Evolutionary conservation across 2,888 invertebrate genomes (phyloP), one percentile per base, ranked within the genome.

Genomic region (Girardia tigrina): DNA sequence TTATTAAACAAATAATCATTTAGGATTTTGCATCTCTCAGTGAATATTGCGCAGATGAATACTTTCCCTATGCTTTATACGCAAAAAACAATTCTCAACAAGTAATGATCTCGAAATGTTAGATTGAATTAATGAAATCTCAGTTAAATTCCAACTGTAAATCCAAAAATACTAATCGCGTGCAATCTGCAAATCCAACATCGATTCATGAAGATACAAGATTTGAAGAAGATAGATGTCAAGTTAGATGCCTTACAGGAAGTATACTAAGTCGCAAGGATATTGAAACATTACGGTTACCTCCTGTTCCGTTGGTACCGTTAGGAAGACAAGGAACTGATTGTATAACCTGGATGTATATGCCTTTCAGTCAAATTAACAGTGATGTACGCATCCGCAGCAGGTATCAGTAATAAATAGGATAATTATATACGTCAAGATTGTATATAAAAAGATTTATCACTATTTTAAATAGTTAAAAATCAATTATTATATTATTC

Each of bases 331-430:
- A 83, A 75, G 82, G 82, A 27, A 81, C 81, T 0, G 80, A 80
- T 77, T 81, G 81, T 77, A 76, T 78, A 2, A 78, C 78, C 12
- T 83, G 83, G 83, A 74, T 81, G 36, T 78, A 80, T 29, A 82
- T 83, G 82, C 82, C 82, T 0, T 76, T 82, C n/a, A 78, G 78
- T 26, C 81, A 83, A 75, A 83, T 83, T 42, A 82, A 83, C 77
- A 82, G 82, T 76, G 79, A 81, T 16, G 80, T 81, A 1, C 76
- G 82, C 36, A 75, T 78, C 69, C 80, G 80, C 20, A 83, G 82
- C 80, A 81, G 81, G 82, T 82, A n/a, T n/a, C n/a, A n/a, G n/a
- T n/a, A n/a, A n/a, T n/a, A n/a, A n/a, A n/a, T n/a, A n/a, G n/a
- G n/a, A n/a, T n/a, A n/a, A n/a, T n/a, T n/a, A n/a, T n/a, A n/a